These are phyloP conservation scores for Grallaria varia DNA, from an alignment of 2,113 vertebrate genomes.

Conservation along the genomic window DNA sequence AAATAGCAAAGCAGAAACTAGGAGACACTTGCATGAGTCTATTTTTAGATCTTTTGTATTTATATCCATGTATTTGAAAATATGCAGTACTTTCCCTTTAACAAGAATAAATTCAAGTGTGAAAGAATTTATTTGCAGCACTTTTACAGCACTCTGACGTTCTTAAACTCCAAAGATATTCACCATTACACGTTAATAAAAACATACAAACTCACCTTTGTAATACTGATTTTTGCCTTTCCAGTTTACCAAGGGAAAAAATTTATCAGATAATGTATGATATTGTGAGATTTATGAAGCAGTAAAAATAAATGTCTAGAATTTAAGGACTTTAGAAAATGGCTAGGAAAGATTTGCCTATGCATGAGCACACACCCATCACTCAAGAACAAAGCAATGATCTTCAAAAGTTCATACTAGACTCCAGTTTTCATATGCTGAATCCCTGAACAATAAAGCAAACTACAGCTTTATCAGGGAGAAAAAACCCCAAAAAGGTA, in stretches of 20 bases:
- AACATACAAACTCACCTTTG: background rate
- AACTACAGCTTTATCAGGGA: background rate
- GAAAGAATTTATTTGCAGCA: constrained; percentile 57
- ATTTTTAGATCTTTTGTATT: constrained; percentile 57
- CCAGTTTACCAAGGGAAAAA: constrained; percentile 7
- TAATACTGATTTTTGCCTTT: background rate
- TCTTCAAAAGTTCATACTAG: background rate
- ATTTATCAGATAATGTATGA: background rate
- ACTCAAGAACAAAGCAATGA: background rate
- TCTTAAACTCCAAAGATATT: constrained; percentile 33
- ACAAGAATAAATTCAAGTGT: constrained; percentile 62
- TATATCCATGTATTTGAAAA: constrained; percentile 44
- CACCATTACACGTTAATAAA: background rate
- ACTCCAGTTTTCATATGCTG: background rate
- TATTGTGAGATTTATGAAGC: constrained; percentile 6
- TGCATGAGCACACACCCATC: background rate
- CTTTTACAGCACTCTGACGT: constrained; percentile 37
- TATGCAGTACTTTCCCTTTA: constrained; percentile 36
- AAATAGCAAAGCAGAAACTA: constrained; percentile 24
- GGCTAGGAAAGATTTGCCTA: background rate
- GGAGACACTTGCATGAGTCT: constrained; percentile 51
- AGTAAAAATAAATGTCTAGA: background rate
- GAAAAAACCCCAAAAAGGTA: background rate
- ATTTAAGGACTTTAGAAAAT: constrained; percentile 14
- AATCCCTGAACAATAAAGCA: background rate